These are phyloP conservation scores for Drosophila virilis DNA, from an alignment of 1,140 invertebrate species.

Conservation along the genomic window DNA sequence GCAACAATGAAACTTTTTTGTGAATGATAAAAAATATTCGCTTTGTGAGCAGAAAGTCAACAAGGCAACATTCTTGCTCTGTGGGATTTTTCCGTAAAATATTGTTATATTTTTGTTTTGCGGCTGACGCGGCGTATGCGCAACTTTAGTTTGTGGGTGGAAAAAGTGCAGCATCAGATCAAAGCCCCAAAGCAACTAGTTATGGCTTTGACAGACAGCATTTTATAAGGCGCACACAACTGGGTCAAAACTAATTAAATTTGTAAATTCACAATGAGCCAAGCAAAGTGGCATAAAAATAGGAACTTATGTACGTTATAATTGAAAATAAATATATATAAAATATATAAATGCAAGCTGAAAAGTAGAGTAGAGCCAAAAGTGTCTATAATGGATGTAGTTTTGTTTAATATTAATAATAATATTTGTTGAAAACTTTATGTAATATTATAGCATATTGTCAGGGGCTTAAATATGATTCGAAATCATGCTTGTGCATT, in stretches of 20 bases:
- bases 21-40: conserved; percentile 65
- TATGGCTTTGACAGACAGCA: conserved; percentile 14
- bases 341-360: too few species aligned
- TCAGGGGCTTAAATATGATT: too few species aligned
- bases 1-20: conserved; percentile 39
- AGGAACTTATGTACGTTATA: too few species aligned
- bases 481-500: too few species aligned
- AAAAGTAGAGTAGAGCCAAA: too few species aligned
- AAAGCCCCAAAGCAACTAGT: conserved; percentile 15
- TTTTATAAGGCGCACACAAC: conserved; percentile 14
- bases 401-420: too few species aligned
- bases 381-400: too few species aligned
- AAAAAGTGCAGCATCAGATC: conserved; percentile 8
- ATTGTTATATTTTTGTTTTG: conserved; percentile 6
- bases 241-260: conserved; percentile 10
- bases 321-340: too few species aligned
- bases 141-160: conserved; percentile 50
- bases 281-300: too few species aligned
- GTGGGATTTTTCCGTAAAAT: conserved; percentile 5
- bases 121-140: conserved; percentile 54
- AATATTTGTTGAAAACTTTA: too few species aligned
- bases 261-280: too few species aligned
- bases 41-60: conserved; percentile 50
- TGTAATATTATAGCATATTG: too few species aligned
- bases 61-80: conserved; percentile 43